Conservation (phyloP, 2,888 invertebrate species). For the Branchipolynoe longqiensis region DNA sequence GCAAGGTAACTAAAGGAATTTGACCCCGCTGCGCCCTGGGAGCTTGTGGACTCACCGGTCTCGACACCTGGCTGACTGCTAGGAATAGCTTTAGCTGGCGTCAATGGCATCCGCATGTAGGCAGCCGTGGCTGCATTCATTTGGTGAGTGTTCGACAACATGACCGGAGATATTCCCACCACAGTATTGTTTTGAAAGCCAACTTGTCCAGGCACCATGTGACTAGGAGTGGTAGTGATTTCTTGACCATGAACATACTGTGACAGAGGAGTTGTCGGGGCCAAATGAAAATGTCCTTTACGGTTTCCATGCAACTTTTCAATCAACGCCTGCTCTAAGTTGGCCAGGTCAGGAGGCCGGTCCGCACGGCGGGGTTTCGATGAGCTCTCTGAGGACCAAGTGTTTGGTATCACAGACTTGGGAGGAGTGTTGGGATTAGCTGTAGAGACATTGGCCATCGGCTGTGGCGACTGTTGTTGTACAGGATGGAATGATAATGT, state of each 20-base stretch:
- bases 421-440: conserved; percentile 15
- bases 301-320: conserved; percentile 74
- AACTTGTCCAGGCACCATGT: not conserved
- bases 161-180: conserved; percentile 37
- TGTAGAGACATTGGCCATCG: conserved; percentile 18
- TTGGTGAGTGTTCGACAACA: conserved; percentile 27
- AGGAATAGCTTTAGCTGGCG: conserved; percentile 27
- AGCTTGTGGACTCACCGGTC: not conserved
- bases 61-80: not conserved
- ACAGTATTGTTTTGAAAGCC: conserved; percentile 16
- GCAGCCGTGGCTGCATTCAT: not conserved
- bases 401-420: conserved; percentile 37
- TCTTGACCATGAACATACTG: conserved; percentile 54
- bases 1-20: not conserved
- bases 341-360: conserved; percentile 68
- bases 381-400: conserved; percentile 1
- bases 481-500: conserved; percentile 37
- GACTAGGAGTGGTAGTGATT: conserved; percentile 27
- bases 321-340: conserved; percentile 77
- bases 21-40: not conserved
- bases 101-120: not conserved
- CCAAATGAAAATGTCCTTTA: conserved; percentile 54
- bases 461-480: conserved; percentile 28
- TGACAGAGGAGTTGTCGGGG: conserved; percentile 11
- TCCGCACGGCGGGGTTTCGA: conserved; percentile 55